These are phyloP conservation scores for Bryconaethiops microstoma DNA, from an alignment of 2,797 vertebrate genomes.

Conservation along the genomic window DNA sequence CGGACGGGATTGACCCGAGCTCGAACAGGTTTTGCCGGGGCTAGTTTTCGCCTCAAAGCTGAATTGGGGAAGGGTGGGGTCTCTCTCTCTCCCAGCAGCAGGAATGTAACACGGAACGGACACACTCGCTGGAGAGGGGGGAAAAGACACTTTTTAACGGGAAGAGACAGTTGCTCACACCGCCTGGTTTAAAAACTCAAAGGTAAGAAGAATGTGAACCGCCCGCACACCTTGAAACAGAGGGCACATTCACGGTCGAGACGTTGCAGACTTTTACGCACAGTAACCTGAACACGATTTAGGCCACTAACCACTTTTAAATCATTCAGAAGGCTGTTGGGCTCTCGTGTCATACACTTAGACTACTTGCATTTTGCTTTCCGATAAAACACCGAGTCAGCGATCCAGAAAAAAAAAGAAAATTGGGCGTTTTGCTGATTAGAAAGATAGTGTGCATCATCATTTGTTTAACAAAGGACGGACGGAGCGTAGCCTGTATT, in stretches of 20 bases:
- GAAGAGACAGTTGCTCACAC: slow-evolving; percentile 19
- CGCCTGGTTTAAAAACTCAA: slow-evolving; percentile 9
- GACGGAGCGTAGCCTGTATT: neutral
- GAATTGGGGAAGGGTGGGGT: slow-evolving; percentile 54
- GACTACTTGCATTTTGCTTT: neutral
- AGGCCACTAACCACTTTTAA: neutral
- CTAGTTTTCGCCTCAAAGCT: slow-evolving; percentile 52
- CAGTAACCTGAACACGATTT: neutral
- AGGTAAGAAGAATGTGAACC: slow-evolving; percentile 49
- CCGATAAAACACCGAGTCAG: neutral
- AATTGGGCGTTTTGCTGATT: slow-evolving; percentile 4
- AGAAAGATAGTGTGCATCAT: neutral
- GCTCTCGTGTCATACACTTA: neutral
- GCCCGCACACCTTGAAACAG: neutral
- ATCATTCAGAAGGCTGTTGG: neutral
- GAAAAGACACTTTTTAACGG: slow-evolving; percentile 21
- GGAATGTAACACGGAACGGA: slow-evolving; percentile 54
- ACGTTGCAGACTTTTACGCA: neutral
- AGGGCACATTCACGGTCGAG: slow-evolving; percentile 5
- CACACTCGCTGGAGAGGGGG: slow-evolving; percentile 39
- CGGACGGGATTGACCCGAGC: slow-evolving; percentile 48
- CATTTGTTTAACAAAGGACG: slow-evolving; percentile 11
- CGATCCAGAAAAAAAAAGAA: neutral
- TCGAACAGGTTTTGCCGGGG: slow-evolving; percentile 59
- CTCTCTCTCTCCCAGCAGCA: slow-evolving; percentile 19